Base-by-base conservation (phyloP, 2,113 vertebrate genomes). In the Pituophis catenifer region DNA sequence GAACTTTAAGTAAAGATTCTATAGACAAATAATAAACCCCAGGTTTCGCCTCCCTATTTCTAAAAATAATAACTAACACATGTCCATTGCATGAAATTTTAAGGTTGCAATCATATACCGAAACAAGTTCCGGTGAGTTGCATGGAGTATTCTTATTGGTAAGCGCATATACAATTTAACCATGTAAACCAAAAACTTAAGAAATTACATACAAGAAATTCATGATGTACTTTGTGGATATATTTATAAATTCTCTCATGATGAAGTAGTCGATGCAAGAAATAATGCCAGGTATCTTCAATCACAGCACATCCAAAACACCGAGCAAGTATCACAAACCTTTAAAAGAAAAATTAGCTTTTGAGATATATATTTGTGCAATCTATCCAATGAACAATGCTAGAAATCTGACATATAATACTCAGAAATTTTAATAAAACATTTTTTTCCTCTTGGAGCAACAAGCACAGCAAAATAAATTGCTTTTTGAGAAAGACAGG, bases 161-260 rank as follows among this genome's bases (percentile, higher is more conserved):
- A 81, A 57, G 0, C 9, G 7, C 5, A 13, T 5, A 38, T n/a
- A 59, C 8, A 33, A 86, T 38, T 8, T 58, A 90, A 81, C 88
- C 0, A 90, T 8, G 81, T 33, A 91, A 75, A 38, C 21, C 58
- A 65, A 92, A 91, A 89, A 62, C 70, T 23, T 54, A 0, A 26
- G 90, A 8, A 17, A 93, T 94, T 95, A 97, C 98, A 96, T 97
- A 99, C 99, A 15, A 98, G 97, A 97, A 99, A 99, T 92, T 99
- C 99, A 5, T 99, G 99, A 96, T 99, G 99, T 92, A 99, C 96
- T 97, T 99, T 99, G 97, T 99, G 99, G 96, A 99, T 99, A 92
- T 99, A 98, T 90, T 99, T 99, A 97, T 99, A 99, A 96, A 99
- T 98, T 93, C 97, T 98, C 94, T 98, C 99, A 96, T 99, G 99